Conservation (phyloP, 1,140 invertebrate species). For the Parapsyche elsis region DNA sequence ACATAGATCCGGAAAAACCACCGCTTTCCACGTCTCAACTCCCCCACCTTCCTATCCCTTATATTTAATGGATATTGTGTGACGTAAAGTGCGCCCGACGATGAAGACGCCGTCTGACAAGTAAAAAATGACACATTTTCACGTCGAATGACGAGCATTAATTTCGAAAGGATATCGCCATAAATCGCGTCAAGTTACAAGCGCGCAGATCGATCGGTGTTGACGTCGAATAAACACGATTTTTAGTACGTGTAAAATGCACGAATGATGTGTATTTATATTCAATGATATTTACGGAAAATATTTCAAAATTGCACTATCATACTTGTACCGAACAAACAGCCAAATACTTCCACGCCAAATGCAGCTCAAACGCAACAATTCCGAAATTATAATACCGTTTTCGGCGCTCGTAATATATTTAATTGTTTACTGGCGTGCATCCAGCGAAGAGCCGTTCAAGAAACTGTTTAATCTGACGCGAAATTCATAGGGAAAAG, state of each 20-base stretch:
- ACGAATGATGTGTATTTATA: too few relatives aligned
- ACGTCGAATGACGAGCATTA: slow-evolving; percentile 1
- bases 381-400: neutral
- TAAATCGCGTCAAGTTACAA: slow-evolving; percentile 9
- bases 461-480: neutral
- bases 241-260: neutral
- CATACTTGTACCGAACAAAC: too few relatives aligned
- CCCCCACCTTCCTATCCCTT: neutral
- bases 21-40: neutral
- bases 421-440: neutral
- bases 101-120: neutral
- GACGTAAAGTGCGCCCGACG: slow-evolving; percentile 10
- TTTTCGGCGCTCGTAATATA: neutral
- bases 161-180: neutral
- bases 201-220: neutral
- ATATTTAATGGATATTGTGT: slow-evolving; percentile 27
- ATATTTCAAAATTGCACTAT: too few relatives aligned
- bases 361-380: too few relatives aligned
- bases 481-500: neutral
- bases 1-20: neutral
- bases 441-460: neutral
- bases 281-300: too few relatives aligned
- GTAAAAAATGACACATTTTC: slow-evolving; percentile 11
- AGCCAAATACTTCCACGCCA: too few relatives aligned
- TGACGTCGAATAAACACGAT: slow-evolving; percentile 11